Base-by-base conservation (phyloP, 2,888 invertebrate genomes). In the Synergus japonicus region DNA sequence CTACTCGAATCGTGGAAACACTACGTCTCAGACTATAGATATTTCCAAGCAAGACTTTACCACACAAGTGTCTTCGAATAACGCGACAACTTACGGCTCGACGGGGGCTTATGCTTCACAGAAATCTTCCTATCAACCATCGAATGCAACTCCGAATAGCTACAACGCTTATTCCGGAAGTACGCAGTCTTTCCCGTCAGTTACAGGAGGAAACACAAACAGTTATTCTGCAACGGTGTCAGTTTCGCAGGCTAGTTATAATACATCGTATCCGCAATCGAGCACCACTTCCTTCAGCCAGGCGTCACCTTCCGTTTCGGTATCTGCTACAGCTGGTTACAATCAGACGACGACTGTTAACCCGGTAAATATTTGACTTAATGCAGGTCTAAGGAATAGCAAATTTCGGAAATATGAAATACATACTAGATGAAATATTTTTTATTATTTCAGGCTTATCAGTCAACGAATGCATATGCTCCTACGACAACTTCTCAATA, bases 161-260 rank as follows among this genome's bases (percentile, higher is more conserved):
- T 92, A 90, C 81, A 91, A 90, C 66, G 87, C 93, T 13, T 94
- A 94, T 86, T 93, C 94, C 4, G 93, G 89, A 49, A 93, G 93
- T 81, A 93, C 93, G 58, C 94, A 94, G 86, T 92, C 94, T 0
- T 93, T 93, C n/a, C 93, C 93, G 83, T 93, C 94, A 87, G 93
- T 93, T 76, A 91, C 93, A 41, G 93, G 93, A 18, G 93, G 94
- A 15, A 93, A 93, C 81, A 93, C 89, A 29, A 92, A 89, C 78
- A 92, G 85, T 79, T 92, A 91, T 64, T 89, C 91, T n/a, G 86
- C 88, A 73, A 90, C 90, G 18, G 86, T 89, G 13, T 88, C 91
- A 10, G 90, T 90, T 64, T 87, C 90, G 41, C 92, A 91, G 81
- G 85, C 91, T 46, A 89, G 86, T 79, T 92, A 90, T 82, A 92